phyloP scores from a whole-genome alignment of 1,140 invertebrate genomes.

The Telenomus remus region DNA sequence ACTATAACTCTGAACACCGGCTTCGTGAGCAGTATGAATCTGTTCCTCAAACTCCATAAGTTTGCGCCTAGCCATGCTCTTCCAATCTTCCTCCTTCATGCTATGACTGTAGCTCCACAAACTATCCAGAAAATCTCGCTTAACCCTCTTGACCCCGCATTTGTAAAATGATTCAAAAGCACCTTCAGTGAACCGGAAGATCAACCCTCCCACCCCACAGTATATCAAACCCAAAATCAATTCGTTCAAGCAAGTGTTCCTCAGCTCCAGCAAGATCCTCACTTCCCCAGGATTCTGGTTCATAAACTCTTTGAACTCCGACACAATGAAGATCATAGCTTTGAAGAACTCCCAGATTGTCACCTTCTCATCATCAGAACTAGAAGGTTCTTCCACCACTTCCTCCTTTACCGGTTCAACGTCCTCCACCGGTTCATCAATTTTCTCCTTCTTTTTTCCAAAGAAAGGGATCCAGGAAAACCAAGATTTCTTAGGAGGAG shows the following conservation, averaged over 20 bases:
- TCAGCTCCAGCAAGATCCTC: constrained; percentile 74
- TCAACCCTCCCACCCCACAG: constrained; percentile 85
- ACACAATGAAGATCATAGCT: constrained; percentile 54
- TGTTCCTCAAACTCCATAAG: constrained; percentile 91
- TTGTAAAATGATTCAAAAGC: constrained; percentile 90
- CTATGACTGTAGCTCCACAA: constrained; percentile 87
- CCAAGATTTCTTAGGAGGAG: constrained; percentile 62
- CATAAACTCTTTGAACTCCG: constrained; percentile 69
- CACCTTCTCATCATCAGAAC: constrained; percentile 46
- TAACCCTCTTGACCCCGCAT: constrained; percentile 89
- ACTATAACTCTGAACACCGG: constrained; percentile 86
- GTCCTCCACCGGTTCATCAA: constrained; percentile 39
- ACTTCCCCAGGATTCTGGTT: constrained; percentile 78
- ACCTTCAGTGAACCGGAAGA: constrained; percentile 87
- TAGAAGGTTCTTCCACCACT: constrained; percentile 7
- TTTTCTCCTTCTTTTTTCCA: constrained; percentile 51
- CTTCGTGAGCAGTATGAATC: constrained; percentile 87
- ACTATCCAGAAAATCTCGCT: constrained; percentile 88
- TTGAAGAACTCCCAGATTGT: constrained; percentile 64
- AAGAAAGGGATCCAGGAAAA: constrained; percentile 67
- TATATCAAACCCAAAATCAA: constrained; percentile 81
- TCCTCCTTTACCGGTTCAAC: constrained; percentile 23
- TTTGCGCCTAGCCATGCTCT: constrained; percentile 85
- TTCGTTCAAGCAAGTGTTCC: constrained; percentile 82
- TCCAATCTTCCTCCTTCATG: constrained; percentile 91